Evolutionary conservation across 1,140 invertebrate genomes (phyloP).

Genomic region (Rhopalosiphum padi): DNA sequence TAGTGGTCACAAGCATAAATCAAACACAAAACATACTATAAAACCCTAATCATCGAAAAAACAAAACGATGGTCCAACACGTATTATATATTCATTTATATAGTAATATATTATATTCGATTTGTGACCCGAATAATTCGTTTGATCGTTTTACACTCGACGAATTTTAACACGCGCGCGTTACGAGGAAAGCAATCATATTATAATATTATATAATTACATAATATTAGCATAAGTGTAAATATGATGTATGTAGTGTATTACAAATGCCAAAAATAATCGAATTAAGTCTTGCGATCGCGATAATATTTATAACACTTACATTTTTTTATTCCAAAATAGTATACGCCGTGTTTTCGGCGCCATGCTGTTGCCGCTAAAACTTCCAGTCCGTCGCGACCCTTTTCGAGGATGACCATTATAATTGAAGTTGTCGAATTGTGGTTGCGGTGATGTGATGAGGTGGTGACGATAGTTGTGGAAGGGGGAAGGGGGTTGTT

Average conservation of each 20-base stretch:
- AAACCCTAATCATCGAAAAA: no score
- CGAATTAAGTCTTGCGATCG: background rate
- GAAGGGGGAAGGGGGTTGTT: no score
- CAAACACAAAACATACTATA: no score
- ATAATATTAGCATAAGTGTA: no score
- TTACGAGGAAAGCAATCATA: no score
- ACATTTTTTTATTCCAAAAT: background rate
- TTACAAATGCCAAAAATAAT: background rate
- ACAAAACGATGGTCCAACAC: no score
- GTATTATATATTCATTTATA: no score
- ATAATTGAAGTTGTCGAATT: background rate
- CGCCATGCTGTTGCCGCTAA: background rate
- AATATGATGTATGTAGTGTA: no score
- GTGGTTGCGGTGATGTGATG: background rate
- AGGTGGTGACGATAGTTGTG: background rate
- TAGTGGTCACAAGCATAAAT: no score
- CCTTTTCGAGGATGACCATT: background rate
- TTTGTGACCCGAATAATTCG: no score
- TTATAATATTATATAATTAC: no score
- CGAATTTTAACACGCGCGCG: background rate
- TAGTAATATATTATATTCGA: background rate
- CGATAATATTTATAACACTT: background rate
- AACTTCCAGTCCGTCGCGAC: background rate
- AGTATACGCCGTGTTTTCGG: background rate
- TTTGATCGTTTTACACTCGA: background rate